Percentiles rank a stretch among this genome's conserved stretches.
phyloP scores from a whole-genome alignment of 2,797 vertebrate species.

The Caiman crocodilus region DNA sequence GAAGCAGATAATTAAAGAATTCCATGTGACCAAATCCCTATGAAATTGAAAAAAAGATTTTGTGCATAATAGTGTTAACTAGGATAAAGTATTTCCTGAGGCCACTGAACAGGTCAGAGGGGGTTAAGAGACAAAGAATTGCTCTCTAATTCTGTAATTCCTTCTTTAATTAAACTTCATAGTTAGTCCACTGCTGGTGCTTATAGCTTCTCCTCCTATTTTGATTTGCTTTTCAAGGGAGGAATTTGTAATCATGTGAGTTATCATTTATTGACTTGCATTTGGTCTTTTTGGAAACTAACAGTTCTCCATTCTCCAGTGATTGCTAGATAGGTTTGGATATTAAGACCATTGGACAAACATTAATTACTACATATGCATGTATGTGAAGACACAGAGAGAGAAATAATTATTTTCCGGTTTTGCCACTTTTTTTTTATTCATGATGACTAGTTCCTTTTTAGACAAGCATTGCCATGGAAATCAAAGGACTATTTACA shows the following conservation, averaged over 20 bases:
- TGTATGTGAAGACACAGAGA: background rate
- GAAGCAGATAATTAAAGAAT: slow-evolving; percentile 78
- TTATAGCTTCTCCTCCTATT: slow-evolving; percentile 48
- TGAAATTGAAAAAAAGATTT: slow-evolving; percentile 81
- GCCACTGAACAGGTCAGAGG: slow-evolving; percentile 80
- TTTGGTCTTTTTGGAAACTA: background rate
- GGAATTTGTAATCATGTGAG: slow-evolving; percentile 12
- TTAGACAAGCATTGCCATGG: background rate
- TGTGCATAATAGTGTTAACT: slow-evolving; percentile 80
- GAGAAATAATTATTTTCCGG: background rate
- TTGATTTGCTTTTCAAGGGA: slow-evolving; percentile 24
- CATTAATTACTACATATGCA: accelerated
- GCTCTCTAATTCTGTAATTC: slow-evolving; percentile 80
- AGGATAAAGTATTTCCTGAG: slow-evolving; percentile 85
- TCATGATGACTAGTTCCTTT: background rate
- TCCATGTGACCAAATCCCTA: slow-evolving; percentile 85
- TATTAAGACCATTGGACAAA: background rate
- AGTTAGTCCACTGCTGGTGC: slow-evolving; percentile 58
- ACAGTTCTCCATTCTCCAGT: background rate
- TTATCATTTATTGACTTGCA: background rate
- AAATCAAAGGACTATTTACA: background rate
- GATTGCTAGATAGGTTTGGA: background rate
- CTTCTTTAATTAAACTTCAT: slow-evolving; percentile 80
- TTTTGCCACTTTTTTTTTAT: background rate
- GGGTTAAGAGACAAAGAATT: slow-evolving; percentile 82